Conservation (phyloP, 2,113 vertebrate species). For the Poicephalus gulielmi region DNA sequence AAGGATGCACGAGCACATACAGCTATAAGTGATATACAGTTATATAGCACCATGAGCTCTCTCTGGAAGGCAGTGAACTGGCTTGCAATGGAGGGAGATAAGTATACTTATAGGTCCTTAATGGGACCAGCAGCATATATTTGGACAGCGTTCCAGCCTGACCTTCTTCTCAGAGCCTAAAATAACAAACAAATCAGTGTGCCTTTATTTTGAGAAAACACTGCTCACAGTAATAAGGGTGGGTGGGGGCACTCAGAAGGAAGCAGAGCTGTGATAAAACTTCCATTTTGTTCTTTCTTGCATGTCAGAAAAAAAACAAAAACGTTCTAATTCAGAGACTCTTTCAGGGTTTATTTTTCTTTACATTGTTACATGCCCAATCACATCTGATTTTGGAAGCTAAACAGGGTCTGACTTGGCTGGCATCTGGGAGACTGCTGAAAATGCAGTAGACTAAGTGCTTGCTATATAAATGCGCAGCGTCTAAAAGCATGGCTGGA, state of each 20-base stretch:
- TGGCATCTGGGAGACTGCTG: not conserved
- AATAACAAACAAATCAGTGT: slow-evolving; percentile 63
- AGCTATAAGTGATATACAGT: accelerated
- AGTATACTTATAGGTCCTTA: not conserved
- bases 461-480: accelerated
- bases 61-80: not conserved
- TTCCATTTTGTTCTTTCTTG: slow-evolving; percentile 54
- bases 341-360: slow-evolving; percentile 56
- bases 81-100: not conserved
- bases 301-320: not conserved
- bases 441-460: not conserved
- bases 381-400: slow-evolving; percentile 53
- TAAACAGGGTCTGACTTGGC: not conserved
- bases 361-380: slow-evolving; percentile 23
- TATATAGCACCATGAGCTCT: not conserved
- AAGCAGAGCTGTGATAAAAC: slow-evolving; percentile 57
- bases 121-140: not conserved
- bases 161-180: slow-evolving; percentile 46
- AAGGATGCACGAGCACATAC: accelerated
- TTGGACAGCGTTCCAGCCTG: slow-evolving; percentile 12
- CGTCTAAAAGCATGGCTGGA: not conserved
- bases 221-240: slow-evolving; percentile 36
- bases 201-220: slow-evolving; percentile 60
- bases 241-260: slow-evolving; percentile 45
- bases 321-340: slow-evolving; percentile 14